Percentiles rank a stretch among this genome's conserved stretches.
These are phyloP conservation scores for Cinclus cinclus DNA, from an alignment of 2,113 vertebrate species.

Conservation along the genomic window DNA sequence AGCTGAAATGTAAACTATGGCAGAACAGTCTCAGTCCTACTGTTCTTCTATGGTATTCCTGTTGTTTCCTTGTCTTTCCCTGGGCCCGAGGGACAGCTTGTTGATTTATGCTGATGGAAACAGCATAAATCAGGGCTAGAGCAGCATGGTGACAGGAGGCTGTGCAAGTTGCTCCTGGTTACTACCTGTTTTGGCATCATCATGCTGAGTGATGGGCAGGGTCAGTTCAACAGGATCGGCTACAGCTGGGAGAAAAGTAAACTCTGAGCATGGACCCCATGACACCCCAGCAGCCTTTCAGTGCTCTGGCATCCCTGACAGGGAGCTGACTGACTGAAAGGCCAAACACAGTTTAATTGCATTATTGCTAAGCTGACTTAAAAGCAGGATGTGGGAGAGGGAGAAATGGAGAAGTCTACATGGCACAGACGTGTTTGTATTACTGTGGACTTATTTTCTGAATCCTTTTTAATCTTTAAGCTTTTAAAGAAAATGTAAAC, in stretches of 20 bases:
- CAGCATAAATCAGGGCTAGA: background rate
- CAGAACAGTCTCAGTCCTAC: background rate
- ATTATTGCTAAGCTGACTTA: background rate
- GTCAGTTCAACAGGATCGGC: background rate
- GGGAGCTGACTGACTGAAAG: background rate
- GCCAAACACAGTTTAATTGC: background rate
- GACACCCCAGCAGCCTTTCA: background rate
- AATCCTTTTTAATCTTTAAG: background rate
- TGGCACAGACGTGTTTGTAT: background rate
- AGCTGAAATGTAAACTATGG: background rate
- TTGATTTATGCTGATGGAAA: background rate
- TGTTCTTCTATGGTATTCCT: background rate
- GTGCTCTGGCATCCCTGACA: background rate
- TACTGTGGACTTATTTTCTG: background rate
- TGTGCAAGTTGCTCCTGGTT: background rate
- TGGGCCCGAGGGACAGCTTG: fast-evolving
- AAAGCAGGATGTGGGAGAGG: background rate
- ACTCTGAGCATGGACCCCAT: background rate
- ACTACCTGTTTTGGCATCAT: background rate
- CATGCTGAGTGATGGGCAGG: background rate
- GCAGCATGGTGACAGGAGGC: background rate
- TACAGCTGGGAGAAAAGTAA: background rate
- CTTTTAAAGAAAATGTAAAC: background rate
- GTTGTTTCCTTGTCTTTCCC: background rate
- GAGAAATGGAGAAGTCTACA: background rate